These are phyloP conservation scores for Athetis lepigone DNA, from an alignment of 2,888 invertebrate species.

Conservation along the genomic window DNA sequence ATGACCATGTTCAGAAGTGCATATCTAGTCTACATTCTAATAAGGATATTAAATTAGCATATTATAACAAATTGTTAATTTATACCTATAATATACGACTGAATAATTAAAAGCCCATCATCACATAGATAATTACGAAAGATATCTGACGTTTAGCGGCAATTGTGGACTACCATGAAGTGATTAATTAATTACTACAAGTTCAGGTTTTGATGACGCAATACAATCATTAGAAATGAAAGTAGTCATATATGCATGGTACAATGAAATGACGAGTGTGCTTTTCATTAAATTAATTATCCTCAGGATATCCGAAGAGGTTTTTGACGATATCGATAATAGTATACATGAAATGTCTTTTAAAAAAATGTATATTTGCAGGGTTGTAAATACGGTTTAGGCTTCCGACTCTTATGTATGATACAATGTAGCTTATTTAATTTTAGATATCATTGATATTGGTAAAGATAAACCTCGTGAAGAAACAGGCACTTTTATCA, in stretches of 20 bases:
- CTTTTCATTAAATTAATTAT: not conserved
- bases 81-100: not conserved
- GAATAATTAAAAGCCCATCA: conserved; percentile 9
- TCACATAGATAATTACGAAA: conserved; percentile 11
- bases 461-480: no score
- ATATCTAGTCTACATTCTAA: conserved; percentile 20
- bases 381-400: no score
- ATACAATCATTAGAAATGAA: not conserved
- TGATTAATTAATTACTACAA: conserved; percentile 18
- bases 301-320: not conserved
- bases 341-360: no score
- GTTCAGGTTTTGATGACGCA: conserved; percentile 10
- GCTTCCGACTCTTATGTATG: no score
- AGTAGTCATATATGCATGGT: not conserved
- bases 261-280: not conserved
- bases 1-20: conserved; percentile 36
- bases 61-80: not conserved
- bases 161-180: conserved; percentile 11
- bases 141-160: not conserved
- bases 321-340: no score
- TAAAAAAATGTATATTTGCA: no score
- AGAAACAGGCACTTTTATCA: no score
- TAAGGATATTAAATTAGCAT: conserved; percentile 33
- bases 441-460: no score
- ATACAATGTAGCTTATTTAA: no score